Evolutionary conservation across 2,113 vertebrate species (phyloP), one percentile per base, ranked within the genome.

Genomic region (Forbesichthys papilliferus): DNA sequence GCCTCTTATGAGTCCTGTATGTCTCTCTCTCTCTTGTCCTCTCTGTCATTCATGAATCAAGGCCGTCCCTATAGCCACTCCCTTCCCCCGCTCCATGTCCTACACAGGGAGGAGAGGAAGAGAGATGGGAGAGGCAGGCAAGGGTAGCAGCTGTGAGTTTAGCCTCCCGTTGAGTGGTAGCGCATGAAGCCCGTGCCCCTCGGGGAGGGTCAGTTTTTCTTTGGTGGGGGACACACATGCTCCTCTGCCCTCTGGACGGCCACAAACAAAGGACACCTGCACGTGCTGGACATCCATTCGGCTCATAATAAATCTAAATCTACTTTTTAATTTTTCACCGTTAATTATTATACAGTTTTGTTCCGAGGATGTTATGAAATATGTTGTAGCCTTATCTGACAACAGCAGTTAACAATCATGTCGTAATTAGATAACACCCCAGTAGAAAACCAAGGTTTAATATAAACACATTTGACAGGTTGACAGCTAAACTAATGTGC

Each of bases 11-110:
- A 59, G 49, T 61, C 48, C 9, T 18, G 67, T 61, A 66, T 55
- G 71, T 71, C 81, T 68, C 68, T 64, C 14, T 49, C 69, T 71
- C 77, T 80, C 84, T 85, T 81, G 86, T 85, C 89, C 90, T 91
- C 68, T 89, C 91, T 90, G 91, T 92, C 88, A 88, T 91, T 91
- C 85, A 84, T 79, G 85, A 91, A 84, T 81, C 81, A 86, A 79
- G 87, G 84, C 82, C 80, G 27, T 55, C 62, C 66, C 18, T 20
- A 14, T 66, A 3, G 73, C 75, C 80, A 84, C 87, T 85, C 88
- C 84, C 87, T 81, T 79, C 77, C 76, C 64, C 73, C 79, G 73
- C 76, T 86, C 57, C 55, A 42, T 49, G 77, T 80, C 88, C 85
- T 90, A 77, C 63, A 78, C 74, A 74, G 81, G 78, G 62, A 69